Evolutionary conservation across 1,140 invertebrate species (phyloP).

Genomic region (Scaptomyza montana): DNA sequence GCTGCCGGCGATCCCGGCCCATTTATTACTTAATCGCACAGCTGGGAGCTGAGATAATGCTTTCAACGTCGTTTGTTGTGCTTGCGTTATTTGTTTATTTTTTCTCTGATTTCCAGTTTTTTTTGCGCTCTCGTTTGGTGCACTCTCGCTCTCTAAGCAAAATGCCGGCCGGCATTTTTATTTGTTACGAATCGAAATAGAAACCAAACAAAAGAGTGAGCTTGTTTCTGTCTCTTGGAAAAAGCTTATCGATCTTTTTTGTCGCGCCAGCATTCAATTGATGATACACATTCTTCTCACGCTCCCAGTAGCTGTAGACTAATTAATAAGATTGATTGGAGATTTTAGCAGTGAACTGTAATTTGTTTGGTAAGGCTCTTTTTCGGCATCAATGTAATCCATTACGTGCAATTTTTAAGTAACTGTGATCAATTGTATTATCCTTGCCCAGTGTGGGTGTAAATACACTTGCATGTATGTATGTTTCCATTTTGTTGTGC

Average conservation of each 20-base stretch:
- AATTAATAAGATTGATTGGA: no score
- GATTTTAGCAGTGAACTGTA: no score
- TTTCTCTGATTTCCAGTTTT: conserved; percentile 33
- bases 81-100: conserved; percentile 52
- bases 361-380: no score
- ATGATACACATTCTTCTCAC: no score
- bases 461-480: background rate
- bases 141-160: conserved; percentile 14
- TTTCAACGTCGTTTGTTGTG: conserved; percentile 54
- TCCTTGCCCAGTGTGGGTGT: background rate
- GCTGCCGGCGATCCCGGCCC: conserved; percentile 35
- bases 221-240: background rate
- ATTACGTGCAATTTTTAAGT: background rate
- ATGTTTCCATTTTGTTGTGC: background rate
- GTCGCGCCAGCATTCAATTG: no score
- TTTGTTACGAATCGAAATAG: background rate
- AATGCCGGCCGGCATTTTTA: conserved; percentile 48
- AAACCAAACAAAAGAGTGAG: background rate
- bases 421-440: background rate
- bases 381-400: no score
- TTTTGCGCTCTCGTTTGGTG: conserved; percentile 2
- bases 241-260: no score
- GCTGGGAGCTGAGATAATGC: conserved; percentile 46
- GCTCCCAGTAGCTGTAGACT: no score
- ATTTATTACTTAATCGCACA: conserved; percentile 58